Evolutionary conservation across 1,140 invertebrate genomes (phyloP).

Genomic region (Kradibia gibbosae): DNA sequence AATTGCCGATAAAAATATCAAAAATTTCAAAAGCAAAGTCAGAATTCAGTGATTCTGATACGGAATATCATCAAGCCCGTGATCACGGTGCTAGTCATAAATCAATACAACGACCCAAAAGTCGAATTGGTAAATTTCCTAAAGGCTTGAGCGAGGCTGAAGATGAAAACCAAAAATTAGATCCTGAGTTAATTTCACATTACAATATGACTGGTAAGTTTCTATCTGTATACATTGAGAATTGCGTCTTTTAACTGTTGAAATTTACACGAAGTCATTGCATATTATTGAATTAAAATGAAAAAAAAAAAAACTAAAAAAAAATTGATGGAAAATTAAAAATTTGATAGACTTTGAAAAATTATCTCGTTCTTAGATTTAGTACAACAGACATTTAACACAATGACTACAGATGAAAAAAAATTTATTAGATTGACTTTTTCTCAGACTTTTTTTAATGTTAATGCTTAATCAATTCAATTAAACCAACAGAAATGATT

Average conservation of each 20-base stretch:
- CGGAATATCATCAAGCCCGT: not conserved
- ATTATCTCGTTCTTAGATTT: no score
- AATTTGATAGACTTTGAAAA: no score
- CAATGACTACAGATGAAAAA: no score
- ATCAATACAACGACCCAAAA: conserved; percentile 14
- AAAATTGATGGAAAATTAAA: no score
- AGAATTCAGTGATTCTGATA: conserved; percentile 7
- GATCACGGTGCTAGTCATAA: not conserved
- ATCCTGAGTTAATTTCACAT: not conserved
- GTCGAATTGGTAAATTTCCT: conserved; percentile 7
- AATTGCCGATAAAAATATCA: conserved; percentile 5
- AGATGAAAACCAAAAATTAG: not conserved
- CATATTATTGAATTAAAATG: no score
- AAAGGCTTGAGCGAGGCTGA: conserved; percentile 10
- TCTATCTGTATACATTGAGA: not conserved
- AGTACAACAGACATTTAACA: no score
- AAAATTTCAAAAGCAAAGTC: conserved; percentile 7
- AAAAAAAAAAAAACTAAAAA: no score
- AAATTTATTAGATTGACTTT: no score
- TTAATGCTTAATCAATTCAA: no score
- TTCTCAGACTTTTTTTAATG: no score
- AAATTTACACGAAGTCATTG: no score
- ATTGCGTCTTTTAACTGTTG: not conserved
- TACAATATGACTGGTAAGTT: not conserved
- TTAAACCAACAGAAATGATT: no score